These are phyloP conservation scores for Apocheima hispidaria DNA, from an alignment of 2,888 invertebrate genomes.

Conservation along the genomic window DNA sequence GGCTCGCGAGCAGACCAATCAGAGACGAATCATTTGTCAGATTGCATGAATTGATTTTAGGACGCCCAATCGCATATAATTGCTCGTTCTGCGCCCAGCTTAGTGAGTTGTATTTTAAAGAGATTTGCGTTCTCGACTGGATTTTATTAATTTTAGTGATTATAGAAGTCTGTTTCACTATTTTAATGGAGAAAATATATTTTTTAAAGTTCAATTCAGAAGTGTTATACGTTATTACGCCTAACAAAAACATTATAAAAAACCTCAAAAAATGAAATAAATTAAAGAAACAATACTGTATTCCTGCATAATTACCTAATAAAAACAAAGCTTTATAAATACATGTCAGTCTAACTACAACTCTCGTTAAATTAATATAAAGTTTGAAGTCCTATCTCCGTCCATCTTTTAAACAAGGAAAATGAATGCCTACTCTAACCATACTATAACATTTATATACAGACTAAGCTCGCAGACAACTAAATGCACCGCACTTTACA, in stretches of 20 bases:
- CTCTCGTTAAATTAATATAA: constrained; percentile 30
- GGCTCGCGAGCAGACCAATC: too few species aligned
- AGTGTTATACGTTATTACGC: constrained; percentile 7
- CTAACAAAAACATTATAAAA: constrained; percentile 13
- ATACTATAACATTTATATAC: constrained; percentile 78
- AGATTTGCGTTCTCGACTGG: too few species aligned
- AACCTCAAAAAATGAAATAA: constrained; percentile 27
- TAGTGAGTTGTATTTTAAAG: too few species aligned
- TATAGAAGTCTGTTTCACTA: constrained; percentile 1
- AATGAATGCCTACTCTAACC: constrained; percentile 65
- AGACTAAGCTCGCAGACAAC: constrained; percentile 73
- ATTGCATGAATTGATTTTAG: too few species aligned
- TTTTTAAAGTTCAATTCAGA: background rate
- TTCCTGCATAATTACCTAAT: constrained; percentile 37
- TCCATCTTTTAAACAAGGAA: constrained; percentile 59
- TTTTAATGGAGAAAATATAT: constrained; percentile 5
- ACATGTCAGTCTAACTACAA: constrained; percentile 44
- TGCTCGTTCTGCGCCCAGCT: too few species aligned
- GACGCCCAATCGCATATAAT: too few species aligned
- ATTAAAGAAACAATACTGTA: constrained; percentile 33
- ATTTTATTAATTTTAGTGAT: constrained; percentile 1
- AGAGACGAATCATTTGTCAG: too few species aligned
- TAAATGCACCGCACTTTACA: constrained; percentile 65
- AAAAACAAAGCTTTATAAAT: constrained; percentile 27
- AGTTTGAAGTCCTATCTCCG: constrained; percentile 50